A percentile compares a stretch with the other conserved stretches of the same genome.
phyloP scores from a whole-genome alignment of 2,113 vertebrate species.

The Trinectes maculatus region DNA sequence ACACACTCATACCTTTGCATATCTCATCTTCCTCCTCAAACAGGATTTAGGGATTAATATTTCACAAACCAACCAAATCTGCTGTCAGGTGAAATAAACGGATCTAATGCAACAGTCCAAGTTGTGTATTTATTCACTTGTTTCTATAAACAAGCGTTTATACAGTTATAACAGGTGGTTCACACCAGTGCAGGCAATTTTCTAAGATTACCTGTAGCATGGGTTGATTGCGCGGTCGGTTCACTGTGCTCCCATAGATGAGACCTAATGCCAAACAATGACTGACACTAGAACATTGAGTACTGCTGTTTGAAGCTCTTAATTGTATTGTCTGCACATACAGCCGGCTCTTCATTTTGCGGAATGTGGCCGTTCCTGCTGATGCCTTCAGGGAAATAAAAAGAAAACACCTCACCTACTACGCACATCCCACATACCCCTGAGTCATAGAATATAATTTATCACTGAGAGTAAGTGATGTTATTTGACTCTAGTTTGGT shows the following conservation, averaged over 20 bases:
- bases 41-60: conserved; percentile 59
- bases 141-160: not conserved
- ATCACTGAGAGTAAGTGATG: not conserved
- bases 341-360: conserved; percentile 24
- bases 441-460: not conserved
- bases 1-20: conserved; percentile 54
- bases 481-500: too few species aligned
- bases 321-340: conserved; percentile 18
- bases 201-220: not conserved
- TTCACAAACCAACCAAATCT: conserved; percentile 11
- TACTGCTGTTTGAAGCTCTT: conserved; percentile 16
- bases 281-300: conserved; percentile 38
- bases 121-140: conserved; percentile 4
- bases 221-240: not conserved
- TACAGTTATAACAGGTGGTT: not conserved
- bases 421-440: accelerated
- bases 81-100: conserved; percentile 4
- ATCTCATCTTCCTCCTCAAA: conserved; percentile 56
- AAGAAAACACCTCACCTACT: conserved; percentile 9
- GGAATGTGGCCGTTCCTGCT: conserved; percentile 66
- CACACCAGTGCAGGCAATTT: not conserved
- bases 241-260: conserved; percentile 10
- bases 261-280: conserved; percentile 9
- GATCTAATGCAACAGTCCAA: not conserved
- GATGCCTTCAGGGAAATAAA: conserved; percentile 38